phyloP scores from a whole-genome alignment of 2,113 vertebrate genomes.

The Catagonus wagneri region DNA sequence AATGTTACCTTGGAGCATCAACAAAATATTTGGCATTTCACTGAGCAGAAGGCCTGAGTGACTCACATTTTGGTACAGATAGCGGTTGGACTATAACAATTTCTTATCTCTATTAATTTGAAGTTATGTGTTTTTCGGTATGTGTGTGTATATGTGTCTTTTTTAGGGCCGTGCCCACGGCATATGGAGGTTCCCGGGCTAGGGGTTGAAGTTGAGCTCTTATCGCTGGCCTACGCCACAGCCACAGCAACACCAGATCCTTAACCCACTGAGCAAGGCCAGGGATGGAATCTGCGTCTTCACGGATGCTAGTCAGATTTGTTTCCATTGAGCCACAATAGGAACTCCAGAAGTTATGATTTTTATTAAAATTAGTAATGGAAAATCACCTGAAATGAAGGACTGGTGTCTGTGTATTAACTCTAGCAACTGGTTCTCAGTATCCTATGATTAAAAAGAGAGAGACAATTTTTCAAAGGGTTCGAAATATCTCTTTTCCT shows the following conservation, averaged over 20 bases:
- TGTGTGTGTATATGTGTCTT: no score
- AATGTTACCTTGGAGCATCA: not conserved
- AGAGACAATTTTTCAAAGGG: conserved; percentile 43
- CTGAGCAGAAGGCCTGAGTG: not conserved
- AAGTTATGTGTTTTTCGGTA: not conserved
- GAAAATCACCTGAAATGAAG: conserved; percentile 22
- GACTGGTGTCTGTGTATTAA: conserved; percentile 23
- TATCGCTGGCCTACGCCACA: no score
- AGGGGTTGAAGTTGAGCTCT: no score
- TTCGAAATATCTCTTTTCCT: conserved; percentile 33
- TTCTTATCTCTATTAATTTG: conserved; percentile 33
- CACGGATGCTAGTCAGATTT: no score
- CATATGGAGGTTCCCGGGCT: no score
- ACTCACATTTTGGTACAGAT: not conserved
- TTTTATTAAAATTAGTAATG: conserved; percentile 54
- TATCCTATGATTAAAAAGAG: conserved; percentile 53
- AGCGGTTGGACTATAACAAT: not conserved
- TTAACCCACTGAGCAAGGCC: no score
- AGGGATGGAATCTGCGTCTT: no score
- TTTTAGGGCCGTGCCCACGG: no score
- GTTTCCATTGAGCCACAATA: no score
- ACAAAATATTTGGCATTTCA: not conserved
- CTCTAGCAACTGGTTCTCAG: conserved; percentile 35
- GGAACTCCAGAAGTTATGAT: not conserved
- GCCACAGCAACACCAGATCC: no score